phyloP scores from a whole-genome alignment of 2,888 invertebrate genomes.

The Rhagonycha fulva region DNA sequence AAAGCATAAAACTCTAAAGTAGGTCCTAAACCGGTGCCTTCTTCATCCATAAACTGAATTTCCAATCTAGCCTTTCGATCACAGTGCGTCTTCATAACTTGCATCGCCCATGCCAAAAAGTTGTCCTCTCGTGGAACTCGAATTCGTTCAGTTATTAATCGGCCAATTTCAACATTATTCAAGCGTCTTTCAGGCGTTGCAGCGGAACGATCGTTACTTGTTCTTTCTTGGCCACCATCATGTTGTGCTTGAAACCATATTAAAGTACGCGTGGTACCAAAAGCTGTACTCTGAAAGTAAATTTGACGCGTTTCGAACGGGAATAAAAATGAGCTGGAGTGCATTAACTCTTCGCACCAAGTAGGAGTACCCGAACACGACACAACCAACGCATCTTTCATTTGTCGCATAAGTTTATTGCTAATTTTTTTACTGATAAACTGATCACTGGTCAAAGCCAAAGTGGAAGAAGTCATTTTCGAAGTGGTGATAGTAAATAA shows the following conservation, averaged over 20 bases:
- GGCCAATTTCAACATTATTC: constrained; percentile 91
- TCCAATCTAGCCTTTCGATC: constrained; percentile 90
- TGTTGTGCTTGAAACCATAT: constrained; percentile 98
- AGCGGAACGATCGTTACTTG: constrained; percentile 70
- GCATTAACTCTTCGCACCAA: constrained; percentile 92
- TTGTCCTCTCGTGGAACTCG: constrained; percentile 85
- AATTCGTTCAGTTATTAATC: constrained; percentile 96
- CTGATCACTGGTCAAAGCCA: constrained; percentile 63
- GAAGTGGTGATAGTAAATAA: constrained; percentile 63
- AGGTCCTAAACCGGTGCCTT: constrained; percentile 97
- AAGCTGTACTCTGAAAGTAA: constrained; percentile 97
- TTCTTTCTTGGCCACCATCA: constrained; percentile 86
- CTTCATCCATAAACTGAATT: constrained; percentile 94
- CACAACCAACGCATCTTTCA: constrained; percentile 93
- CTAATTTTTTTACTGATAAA: constrained; percentile 96
- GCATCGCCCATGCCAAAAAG: constrained; percentile 91
- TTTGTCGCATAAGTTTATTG: constrained; percentile 94
- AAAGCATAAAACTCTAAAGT: constrained; percentile 98
- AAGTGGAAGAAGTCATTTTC: constrained; percentile 52
- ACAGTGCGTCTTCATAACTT: constrained; percentile 85
- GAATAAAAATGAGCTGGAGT: constrained; percentile 95
- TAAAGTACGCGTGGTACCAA: constrained; percentile 96
- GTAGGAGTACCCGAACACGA: constrained; percentile 91
- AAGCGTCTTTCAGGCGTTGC: constrained; percentile 86
- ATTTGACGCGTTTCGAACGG: constrained; percentile 95